Evolutionary conservation across 2,113 vertebrate species (phyloP), one percentile per base, ranked within the genome.

Genomic region (Murina feae): DNA sequence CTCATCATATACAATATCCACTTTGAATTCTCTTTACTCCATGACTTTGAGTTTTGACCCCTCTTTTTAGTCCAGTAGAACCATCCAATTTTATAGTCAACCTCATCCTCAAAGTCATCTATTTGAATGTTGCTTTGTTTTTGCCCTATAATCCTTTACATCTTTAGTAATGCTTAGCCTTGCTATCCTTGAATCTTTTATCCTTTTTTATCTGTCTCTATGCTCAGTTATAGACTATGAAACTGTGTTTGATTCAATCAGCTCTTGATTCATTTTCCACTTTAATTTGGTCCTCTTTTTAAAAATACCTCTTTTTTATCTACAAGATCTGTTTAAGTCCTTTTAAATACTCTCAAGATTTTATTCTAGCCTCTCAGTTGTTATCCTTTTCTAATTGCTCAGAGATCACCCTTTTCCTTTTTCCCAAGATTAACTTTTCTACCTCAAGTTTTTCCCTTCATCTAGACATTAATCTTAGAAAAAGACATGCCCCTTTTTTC

Each of bases 101-200:
- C 63, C 49, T 91, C 35, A 76, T 18, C 72, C 51, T 87, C 49
- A 35, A 7, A 6, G 53, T 86, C 42, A 53, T 37, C n/a, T 89
- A 39, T 83, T 91, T 66, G 84, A 95, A 84, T 90, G n/a, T 53
- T 82, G n/a, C 68, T 75, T 82, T 89, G 23, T 82, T 87, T 86
- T 89, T 92, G 9, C 81, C n/a, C 35, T 90, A 37, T 72, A 84
- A 63, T 72, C 23, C 18, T 86, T 95, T 76, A 20, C 4, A 72
- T 92, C 47, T 79, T 86, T 32, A 92, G 32, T 75, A 74, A 85
- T 71, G 6, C 9, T 94, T 69, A 85, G 39, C 42, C 28, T 69
- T 90, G 39, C 44, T 88, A 1, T 92, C 51, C n/a, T 71, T 96
- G 23, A 72, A 37, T 81, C 37, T 79, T 21, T 63, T 53, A 85